These are phyloP conservation scores for Colinus virginianus DNA, from an alignment of 2,113 vertebrate species.

Conservation along the genomic window DNA sequence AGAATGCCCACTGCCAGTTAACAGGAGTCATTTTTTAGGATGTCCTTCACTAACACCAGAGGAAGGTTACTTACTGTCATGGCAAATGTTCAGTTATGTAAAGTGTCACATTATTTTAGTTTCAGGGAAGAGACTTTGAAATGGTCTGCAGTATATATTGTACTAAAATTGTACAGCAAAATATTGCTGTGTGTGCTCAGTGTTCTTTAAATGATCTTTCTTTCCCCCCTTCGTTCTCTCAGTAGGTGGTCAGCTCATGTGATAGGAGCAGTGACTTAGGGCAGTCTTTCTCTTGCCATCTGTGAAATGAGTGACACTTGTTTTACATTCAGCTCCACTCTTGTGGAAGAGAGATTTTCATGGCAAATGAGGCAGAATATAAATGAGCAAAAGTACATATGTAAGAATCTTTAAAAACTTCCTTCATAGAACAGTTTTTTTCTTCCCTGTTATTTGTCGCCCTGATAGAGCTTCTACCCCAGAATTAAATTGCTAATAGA, in stretches of 20 bases:
- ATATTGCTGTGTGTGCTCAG: neutral
- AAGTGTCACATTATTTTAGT: constrained; percentile 70
- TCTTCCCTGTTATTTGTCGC: neutral
- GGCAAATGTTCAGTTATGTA: constrained; percentile 66
- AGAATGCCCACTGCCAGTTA: neutral
- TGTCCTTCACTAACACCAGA: constrained; percentile 41
- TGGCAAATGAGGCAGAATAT: neutral
- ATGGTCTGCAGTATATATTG: constrained; percentile 6
- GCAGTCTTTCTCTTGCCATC: neutral
- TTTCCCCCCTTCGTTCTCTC: neutral
- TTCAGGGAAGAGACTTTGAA: constrained; percentile 50
- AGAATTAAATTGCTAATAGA: neutral
- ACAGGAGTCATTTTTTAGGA: neutral
- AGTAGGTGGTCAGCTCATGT: neutral
- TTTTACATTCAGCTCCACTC: neutral
- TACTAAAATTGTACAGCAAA: constrained; percentile 32
- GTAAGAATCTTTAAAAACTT: neutral
- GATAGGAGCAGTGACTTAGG: neutral
- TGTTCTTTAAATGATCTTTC: neutral
- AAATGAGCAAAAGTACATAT: neutral
- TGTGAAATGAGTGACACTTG: neutral
- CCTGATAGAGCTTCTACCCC: neutral
- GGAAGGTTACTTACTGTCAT: constrained; percentile 59
- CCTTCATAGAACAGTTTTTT: neutral
- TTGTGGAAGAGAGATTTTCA: neutral